Base-by-base conservation (phyloP, 2,888 invertebrate genomes). In the Acronicta alni region DNA sequence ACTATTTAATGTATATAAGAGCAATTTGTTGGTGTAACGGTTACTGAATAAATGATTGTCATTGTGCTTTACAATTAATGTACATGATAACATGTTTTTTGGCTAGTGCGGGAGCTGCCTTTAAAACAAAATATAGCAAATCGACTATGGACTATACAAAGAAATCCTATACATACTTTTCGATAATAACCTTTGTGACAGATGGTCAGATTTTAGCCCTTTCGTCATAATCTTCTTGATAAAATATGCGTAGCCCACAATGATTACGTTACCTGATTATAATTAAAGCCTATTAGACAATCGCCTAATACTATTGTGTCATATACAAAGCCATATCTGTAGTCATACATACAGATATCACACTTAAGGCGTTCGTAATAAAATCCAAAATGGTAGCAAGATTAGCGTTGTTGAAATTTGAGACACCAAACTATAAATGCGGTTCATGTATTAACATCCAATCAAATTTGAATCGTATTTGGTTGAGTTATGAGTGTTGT, bases 231-330 rank as follows among this genome's bases (percentile, higher is more conserved):
- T n/a, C 4, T 35, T 6, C 5, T 14, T 10, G 6, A 14, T 32
- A 14, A 32, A 14, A 32, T 66, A 43, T 32, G 10, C 23, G 39
- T n/a, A 9, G 18, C 14, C 39, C 41, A 30, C 14, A 18, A 53
- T 16, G 20, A 56, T 68, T 68, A 68, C 57, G 38, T 41, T 46
- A 64, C 16, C 23, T 35, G 7, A 30, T 15, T 53, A 55, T 18
- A 23, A 63, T 62, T 56, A 42, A 56, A 42, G 49, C 14, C 39
- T 61, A 64, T 72, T 60, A 69, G 39, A 68, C 60, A 73, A 73
- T 69, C 49, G 37, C 15, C 17, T 20, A 57, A 37, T 41, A 47
- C 42, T 39, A 59, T 57, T 63, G 42, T 64, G 37, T 61, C 37
- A 47, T 43, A 35, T 52, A 52, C 58, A 41, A 61, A 52, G 35